Evolutionary conservation across 2,888 invertebrate species (phyloP).

Genomic region (Phengaris alcon): DNA sequence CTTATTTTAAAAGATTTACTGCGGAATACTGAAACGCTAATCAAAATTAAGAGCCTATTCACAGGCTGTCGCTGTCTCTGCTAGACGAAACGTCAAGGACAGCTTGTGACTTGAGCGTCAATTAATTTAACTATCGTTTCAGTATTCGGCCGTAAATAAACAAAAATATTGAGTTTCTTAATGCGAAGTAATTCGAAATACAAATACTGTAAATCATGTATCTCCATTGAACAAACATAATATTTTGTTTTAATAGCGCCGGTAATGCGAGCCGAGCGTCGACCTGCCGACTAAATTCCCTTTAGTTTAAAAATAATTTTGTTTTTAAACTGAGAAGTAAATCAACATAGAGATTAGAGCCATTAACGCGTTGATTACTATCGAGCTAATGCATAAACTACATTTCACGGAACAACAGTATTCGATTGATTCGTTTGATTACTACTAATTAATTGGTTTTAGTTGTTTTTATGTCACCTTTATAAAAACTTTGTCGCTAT

Average conservation of each 20-base stretch:
- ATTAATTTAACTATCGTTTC: no score
- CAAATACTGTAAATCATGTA: background rate
- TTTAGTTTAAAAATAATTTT: slow-evolving; percentile 19
- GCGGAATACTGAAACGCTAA: no score
- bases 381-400: slow-evolving; percentile 14
- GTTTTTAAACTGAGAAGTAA: slow-evolving; percentile 16
- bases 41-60: no score
- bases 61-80: no score
- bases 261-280: background rate
- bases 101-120: no score
- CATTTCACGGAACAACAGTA: background rate
- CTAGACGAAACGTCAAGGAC: no score
- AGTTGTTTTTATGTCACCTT: background rate
- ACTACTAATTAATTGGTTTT: background rate
- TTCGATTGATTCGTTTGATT: background rate
- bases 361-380: slow-evolving; percentile 29
- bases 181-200: background rate
- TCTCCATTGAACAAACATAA: slow-evolving; percentile 12
- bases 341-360: slow-evolving; percentile 12
- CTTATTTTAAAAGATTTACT: no score
- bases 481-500: no score
- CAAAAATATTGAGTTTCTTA: background rate
- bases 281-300: slow-evolving; percentile 4
- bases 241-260: slow-evolving; percentile 20
- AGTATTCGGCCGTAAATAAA: background rate